A percentile compares a stretch with the other conserved stretches of the same genome.
phyloP scores from a whole-genome alignment of 2,888 invertebrate genomes.

The Mechanitis messenoides region DNA sequence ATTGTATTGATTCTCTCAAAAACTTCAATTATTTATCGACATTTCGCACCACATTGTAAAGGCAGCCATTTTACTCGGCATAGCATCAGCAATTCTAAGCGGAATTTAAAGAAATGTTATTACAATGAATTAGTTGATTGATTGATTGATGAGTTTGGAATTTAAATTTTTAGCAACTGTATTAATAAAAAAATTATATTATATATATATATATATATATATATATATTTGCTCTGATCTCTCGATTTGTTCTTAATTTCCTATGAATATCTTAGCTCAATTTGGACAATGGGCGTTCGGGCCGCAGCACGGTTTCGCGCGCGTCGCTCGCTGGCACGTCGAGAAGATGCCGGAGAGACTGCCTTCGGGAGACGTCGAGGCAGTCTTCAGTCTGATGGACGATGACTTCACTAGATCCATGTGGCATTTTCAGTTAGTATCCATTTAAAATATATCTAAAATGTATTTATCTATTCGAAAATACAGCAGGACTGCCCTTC shows the following conservation, averaged over 20 bases:
- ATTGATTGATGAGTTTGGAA: too few species aligned
- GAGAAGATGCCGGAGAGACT: constrained; percentile 92
- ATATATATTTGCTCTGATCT: too few species aligned
- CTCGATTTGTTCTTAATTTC: not conserved
- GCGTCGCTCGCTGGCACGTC: constrained; percentile 93
- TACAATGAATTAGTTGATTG: too few species aligned
- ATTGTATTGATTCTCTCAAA: too few species aligned
- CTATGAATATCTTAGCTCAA: constrained; percentile 81
- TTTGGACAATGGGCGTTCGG: constrained; percentile 97
- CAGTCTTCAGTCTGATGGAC: constrained; percentile 93
- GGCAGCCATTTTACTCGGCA: too few species aligned
- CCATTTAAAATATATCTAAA: not conserved
- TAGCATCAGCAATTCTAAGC: too few species aligned
- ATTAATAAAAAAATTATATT: too few species aligned
- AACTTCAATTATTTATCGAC: too few species aligned
- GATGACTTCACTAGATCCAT: constrained; percentile 93
- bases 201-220: too few species aligned
- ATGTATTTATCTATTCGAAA: not conserved
- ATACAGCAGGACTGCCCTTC: constrained; percentile 6
- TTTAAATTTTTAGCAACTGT: too few species aligned
- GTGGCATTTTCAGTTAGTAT: constrained; percentile 93
- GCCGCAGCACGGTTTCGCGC: constrained; percentile 97
- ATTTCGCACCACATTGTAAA: too few species aligned
- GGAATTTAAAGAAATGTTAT: too few species aligned
- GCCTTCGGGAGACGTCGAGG: constrained; percentile 94